These are phyloP conservation scores for Gymnosoma rotundatum DNA, from an alignment of 2,888 invertebrate genomes.

Conservation along the genomic window DNA sequence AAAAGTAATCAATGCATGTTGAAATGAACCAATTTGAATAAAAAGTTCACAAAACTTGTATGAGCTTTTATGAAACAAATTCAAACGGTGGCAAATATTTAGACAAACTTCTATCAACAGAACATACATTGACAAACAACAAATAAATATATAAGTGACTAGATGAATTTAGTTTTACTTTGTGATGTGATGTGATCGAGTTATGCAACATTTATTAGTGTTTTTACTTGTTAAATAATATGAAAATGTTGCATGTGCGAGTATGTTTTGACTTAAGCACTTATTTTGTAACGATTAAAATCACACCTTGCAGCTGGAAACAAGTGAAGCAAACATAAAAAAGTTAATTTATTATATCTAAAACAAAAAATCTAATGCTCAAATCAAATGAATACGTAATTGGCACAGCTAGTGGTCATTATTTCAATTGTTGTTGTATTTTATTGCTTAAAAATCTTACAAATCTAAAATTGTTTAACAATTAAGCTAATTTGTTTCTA, in stretches of 20 bases:
- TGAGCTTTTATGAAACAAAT: slow-evolving; percentile 27
- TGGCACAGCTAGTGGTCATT: slow-evolving; percentile 42
- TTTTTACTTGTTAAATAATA: background rate
- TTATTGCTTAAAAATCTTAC: slow-evolving; percentile 21
- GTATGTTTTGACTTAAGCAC: slow-evolving; percentile 35
- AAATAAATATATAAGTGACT: slow-evolving; percentile 3
- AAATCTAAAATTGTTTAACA: slow-evolving; percentile 46
- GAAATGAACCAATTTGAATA: slow-evolving; percentile 31
- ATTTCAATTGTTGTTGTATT: background rate
- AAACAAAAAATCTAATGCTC: slow-evolving; percentile 41
- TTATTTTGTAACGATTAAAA: slow-evolving; percentile 63
- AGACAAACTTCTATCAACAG: slow-evolving; percentile 51
- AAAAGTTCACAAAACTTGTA: slow-evolving; percentile 22
- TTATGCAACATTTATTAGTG: slow-evolving; percentile 17
- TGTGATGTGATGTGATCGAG: background rate
- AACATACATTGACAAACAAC: background rate
- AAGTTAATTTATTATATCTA: background rate
- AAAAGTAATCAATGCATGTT: slow-evolving; percentile 5
- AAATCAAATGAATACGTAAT: slow-evolving; percentile 61
- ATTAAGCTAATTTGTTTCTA: slow-evolving; percentile 14
- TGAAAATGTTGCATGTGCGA: slow-evolving; percentile 32
- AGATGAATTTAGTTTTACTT: background rate
- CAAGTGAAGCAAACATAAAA: slow-evolving; percentile 35
- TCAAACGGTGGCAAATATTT: slow-evolving; percentile 65
- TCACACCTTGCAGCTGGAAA: slow-evolving; percentile 64